These are phyloP conservation scores for Paracentrotus lividus DNA, from an alignment of 53 echinoderm and acorn worm species.

Conservation along the genomic window DNA sequence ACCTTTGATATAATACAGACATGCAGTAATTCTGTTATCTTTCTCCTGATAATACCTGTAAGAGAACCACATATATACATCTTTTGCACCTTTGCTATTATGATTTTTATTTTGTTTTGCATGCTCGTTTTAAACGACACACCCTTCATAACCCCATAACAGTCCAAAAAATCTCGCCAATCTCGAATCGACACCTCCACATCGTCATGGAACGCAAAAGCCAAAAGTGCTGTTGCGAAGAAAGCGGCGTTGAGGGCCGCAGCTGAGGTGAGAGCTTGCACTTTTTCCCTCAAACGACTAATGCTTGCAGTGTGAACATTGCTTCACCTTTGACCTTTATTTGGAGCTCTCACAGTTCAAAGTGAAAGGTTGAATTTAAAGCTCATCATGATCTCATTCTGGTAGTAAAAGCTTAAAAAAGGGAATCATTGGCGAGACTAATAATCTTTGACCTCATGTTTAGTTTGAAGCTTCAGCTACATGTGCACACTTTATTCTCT, in stretches of 20 bases:
- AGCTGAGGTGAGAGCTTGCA: slow-evolving; percentile 79
- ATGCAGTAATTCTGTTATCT: neutral
- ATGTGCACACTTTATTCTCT: neutral
- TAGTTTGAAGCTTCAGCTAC: neutral
- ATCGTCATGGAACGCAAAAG: slow-evolving; percentile 81
- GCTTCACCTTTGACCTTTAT: neutral
- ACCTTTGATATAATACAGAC: neutral
- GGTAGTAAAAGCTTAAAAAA: neutral
- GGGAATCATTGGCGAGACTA: neutral
- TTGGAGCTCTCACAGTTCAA: neutral
- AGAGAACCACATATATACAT: neutral
- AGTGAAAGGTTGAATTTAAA: neutral
- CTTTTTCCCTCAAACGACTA: slow-evolving; percentile 39
- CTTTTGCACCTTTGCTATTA: slow-evolving; percentile 20
- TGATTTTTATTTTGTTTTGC: slow-evolving; percentile 64
- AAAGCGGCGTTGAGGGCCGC: slow-evolving; percentile 74
- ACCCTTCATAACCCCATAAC: slow-evolving; percentile 22
- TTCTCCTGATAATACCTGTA: neutral
- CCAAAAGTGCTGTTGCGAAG: slow-evolving; percentile 85
- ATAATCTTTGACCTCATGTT: neutral
- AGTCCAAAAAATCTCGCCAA: slow-evolving; percentile 62
- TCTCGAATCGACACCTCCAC: slow-evolving; percentile 35
- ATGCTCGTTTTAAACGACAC: slow-evolving; percentile 42
- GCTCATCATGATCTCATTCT: slow-evolving; percentile 27
- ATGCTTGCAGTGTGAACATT: slow-evolving; percentile 44